Conservation (phyloP, 2,888 invertebrate genomes). For the Blomia tropicalis region DNA sequence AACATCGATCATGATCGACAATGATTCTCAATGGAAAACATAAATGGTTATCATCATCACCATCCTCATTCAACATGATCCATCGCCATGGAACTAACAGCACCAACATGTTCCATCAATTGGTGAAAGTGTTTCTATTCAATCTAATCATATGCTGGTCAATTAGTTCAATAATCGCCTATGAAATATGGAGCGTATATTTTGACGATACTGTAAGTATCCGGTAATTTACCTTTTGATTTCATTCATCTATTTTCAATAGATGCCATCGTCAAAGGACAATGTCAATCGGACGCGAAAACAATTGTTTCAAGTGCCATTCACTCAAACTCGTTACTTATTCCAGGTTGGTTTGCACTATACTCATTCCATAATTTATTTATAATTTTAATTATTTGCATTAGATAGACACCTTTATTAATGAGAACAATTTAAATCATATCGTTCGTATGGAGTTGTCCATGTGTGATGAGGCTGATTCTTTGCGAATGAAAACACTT, state of each 20-base stretch:
- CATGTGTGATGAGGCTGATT: background rate
- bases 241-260: background rate
- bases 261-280: background rate
- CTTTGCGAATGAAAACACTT: background rate
- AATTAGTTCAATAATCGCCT: background rate
- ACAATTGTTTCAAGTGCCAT: slow-evolving; percentile 7
- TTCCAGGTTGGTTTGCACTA: background rate
- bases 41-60: no score
- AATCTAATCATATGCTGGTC: slow-evolving; percentile 10
- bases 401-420: slow-evolving; percentile 2
- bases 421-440: background rate
- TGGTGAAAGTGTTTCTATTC: background rate
- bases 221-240: background rate
- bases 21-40: no score
- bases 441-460: slow-evolving; percentile 1
- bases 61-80: no score
- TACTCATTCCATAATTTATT: background rate
- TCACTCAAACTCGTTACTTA: background rate
- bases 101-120: no score
- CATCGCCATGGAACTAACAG: no score
- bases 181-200: slow-evolving; percentile 15
- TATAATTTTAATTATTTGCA: background rate
- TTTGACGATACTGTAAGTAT: slow-evolving; percentile 7
- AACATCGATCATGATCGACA: no score
- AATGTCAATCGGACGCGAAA: background rate